These are phyloP conservation scores for Stigmatopora argus DNA, from an alignment of 2,113 vertebrate genomes.

Conservation along the genomic window DNA sequence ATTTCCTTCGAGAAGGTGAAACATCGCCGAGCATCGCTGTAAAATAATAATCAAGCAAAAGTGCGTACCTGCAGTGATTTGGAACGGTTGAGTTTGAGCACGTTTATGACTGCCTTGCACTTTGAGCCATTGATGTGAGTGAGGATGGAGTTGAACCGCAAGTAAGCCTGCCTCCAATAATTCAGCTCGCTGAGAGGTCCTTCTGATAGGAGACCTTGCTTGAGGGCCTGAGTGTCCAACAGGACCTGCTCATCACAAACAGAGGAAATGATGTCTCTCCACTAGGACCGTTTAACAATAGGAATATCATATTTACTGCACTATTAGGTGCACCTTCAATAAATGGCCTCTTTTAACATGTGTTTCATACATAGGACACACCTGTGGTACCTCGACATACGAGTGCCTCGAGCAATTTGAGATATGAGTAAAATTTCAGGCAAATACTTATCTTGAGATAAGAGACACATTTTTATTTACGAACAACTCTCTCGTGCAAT, in stretches of 20 bases:
- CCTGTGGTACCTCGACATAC: too few relatives aligned
- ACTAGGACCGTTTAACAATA: too few relatives aligned
- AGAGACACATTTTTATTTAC: too few relatives aligned
- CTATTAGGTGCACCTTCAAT: too few relatives aligned
- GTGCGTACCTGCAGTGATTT: slow-evolving; percentile 72
- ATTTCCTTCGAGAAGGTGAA: too few relatives aligned
- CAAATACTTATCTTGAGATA: too few relatives aligned
- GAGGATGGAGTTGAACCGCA: slow-evolving; percentile 77
- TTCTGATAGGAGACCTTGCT: slow-evolving; percentile 69
- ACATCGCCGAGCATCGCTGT: background rate
- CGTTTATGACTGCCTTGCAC: slow-evolving; percentile 71
- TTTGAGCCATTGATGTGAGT: slow-evolving; percentile 75
- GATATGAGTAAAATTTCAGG: too few relatives aligned
- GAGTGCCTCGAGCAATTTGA: too few relatives aligned
- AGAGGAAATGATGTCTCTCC: background rate
- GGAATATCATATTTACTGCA: too few relatives aligned
- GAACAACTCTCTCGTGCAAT: too few relatives aligned
- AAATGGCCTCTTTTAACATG: too few relatives aligned
- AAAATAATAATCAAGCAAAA: background rate
- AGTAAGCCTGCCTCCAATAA: slow-evolving; percentile 76
- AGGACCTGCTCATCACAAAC: slow-evolving; percentile 66
- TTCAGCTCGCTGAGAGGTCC: slow-evolving; percentile 78
- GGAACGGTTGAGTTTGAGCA: slow-evolving; percentile 71
- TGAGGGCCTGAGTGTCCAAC: slow-evolving; percentile 72
- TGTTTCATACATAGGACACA: too few relatives aligned